phyloP scores from a whole-genome alignment of 2,797 vertebrate species.

The Acanthornis magna region DNA sequence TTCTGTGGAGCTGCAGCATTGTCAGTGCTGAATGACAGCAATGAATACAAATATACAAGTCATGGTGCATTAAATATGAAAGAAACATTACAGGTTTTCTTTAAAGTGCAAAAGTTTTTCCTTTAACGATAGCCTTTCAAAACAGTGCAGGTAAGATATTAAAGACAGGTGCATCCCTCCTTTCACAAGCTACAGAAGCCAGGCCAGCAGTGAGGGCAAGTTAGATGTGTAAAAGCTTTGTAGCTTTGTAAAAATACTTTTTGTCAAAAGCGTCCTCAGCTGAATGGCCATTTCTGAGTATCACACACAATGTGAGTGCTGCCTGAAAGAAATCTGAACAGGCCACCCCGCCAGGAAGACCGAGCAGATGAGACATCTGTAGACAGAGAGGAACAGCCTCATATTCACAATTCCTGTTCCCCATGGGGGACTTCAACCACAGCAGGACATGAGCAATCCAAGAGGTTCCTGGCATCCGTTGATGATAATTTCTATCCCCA shows the following conservation, averaged over 20 bases:
- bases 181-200: not conserved
- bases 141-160: not conserved
- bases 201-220: not conserved
- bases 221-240: not conserved
- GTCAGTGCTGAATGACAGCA: not conserved
- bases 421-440: not conserved
- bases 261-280: not conserved
- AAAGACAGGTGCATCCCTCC: not conserved
- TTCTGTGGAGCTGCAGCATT: not conserved
- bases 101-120: not conserved
- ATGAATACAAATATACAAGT: not conserved
- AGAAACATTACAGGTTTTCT: not conserved
- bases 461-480: not conserved
- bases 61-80: not conserved
- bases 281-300: not conserved
- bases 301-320: not conserved
- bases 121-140: not conserved
- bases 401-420: not conserved
- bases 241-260: not conserved
- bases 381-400: not conserved
- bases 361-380: not conserved
- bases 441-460: not conserved
- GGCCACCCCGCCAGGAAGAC: not conserved
- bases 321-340: not conserved
- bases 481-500: not conserved